phyloP scores from a whole-genome alignment of 2,797 vertebrate genomes.

The Microchirus variegatus region DNA sequence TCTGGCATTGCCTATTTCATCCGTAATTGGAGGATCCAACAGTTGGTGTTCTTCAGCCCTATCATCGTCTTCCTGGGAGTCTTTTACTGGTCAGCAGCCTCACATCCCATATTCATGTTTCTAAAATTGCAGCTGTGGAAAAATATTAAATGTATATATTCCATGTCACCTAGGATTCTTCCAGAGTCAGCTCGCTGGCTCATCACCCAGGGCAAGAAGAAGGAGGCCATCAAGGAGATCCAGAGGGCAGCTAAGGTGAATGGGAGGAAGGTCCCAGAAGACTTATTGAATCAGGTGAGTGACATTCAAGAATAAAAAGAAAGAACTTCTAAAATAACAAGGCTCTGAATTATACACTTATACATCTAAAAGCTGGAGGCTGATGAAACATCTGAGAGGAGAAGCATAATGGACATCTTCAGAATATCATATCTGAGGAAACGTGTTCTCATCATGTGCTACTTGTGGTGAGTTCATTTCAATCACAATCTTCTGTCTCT shows the following conservation, averaged over 20 bases:
- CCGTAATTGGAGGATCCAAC: slow-evolving; percentile 86
- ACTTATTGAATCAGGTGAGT: slow-evolving; percentile 83
- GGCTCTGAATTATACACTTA: not conserved
- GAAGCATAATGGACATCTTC: slow-evolving; percentile 85
- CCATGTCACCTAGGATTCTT: slow-evolving; percentile 78
- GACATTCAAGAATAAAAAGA: slow-evolving; percentile 9
- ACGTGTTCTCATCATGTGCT: slow-evolving; percentile 80
- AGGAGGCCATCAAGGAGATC: slow-evolving; percentile 82
- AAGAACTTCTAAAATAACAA: slow-evolving; percentile 35
- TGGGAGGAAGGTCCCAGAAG: slow-evolving; percentile 70
- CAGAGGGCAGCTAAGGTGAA: slow-evolving; percentile 85
- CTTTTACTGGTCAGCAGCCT: slow-evolving; percentile 78
- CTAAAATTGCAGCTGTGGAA: no score
- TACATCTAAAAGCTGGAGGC: slow-evolving; percentile 69
- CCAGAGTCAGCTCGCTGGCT: slow-evolving; percentile 93
- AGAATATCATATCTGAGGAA: slow-evolving; percentile 79
- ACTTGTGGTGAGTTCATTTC: slow-evolving; percentile 80
- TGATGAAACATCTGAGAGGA: slow-evolving; percentile 57
- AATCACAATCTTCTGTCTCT: not conserved
- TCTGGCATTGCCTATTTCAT: slow-evolving; percentile 85
- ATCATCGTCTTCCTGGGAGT: slow-evolving; percentile 72
- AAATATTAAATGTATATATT: no score
- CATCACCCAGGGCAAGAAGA: slow-evolving; percentile 80
- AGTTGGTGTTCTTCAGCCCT: slow-evolving; percentile 81
- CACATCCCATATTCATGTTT: not conserved